Conservation (phyloP, 1,140 invertebrate species). For the Teleogryllus occipitalis region DNA sequence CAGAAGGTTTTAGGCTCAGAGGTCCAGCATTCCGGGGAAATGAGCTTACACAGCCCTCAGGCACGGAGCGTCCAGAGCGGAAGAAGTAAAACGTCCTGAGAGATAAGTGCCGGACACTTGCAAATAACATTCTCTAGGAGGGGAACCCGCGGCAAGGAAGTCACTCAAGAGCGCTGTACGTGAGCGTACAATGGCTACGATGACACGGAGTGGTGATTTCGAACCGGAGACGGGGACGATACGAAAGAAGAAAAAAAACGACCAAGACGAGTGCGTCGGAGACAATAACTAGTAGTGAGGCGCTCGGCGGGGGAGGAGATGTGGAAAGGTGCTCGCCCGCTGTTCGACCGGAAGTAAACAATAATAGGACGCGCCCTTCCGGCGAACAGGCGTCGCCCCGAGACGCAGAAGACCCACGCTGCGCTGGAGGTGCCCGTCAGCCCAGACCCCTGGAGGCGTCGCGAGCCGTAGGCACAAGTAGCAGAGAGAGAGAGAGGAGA, state of each 20-base stretch:
- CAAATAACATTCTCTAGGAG: too few relatives aligned
- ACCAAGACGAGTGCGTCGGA: not conserved
- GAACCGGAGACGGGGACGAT: not conserved
- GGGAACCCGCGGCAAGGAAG: too few relatives aligned
- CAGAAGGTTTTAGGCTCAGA: too few relatives aligned
- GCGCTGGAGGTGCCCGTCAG: not conserved
- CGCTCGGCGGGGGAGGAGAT: not conserved
- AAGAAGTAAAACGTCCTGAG: too few relatives aligned
- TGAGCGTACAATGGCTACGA: not conserved
- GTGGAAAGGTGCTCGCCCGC: too few relatives aligned
- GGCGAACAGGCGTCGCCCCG: not conserved
- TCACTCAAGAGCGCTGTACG: not conserved
- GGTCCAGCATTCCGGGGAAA: too few relatives aligned
- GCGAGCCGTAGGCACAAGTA: not conserved
- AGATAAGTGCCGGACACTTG: too few relatives aligned
- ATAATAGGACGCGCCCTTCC: not conserved
- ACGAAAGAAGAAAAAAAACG: not conserved
- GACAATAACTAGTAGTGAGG: not conserved
- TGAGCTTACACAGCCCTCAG: too few relatives aligned
- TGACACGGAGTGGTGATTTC: not conserved
- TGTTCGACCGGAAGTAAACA: not conserved
- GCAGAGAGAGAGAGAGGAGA: too few relatives aligned
- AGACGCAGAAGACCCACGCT: not conserved
- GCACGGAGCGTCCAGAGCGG: too few relatives aligned
- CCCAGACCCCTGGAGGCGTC: not conserved